Conservation (phyloP, 2,113 vertebrate genomes). For the Campylomormyrus numenius region DNA sequence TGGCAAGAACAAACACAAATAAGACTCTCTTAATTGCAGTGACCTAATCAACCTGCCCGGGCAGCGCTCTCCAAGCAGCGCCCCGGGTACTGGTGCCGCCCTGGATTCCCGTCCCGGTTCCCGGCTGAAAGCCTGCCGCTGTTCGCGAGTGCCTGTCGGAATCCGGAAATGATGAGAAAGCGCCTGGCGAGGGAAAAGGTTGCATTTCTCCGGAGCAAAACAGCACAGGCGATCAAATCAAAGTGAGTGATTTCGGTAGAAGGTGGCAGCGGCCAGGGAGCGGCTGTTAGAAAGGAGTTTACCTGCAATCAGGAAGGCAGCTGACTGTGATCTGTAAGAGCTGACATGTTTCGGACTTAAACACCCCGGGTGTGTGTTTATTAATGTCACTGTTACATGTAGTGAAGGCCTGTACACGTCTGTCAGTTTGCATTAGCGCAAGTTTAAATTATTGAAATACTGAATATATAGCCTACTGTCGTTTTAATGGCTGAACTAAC, state of each 20-base stretch:
- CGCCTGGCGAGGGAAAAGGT: slow-evolving; percentile 37
- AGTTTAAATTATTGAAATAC: background rate
- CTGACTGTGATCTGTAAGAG: background rate
- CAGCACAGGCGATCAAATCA: slow-evolving; percentile 45
- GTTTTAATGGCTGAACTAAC: background rate
- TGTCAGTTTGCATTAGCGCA: background rate
- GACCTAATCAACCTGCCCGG: background rate
- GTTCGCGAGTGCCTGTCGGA: slow-evolving; percentile 22
- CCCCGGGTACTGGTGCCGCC: background rate
- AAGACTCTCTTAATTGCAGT: background rate
- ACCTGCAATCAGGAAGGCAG: background rate
- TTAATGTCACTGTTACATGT: background rate
- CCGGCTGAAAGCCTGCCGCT: background rate
- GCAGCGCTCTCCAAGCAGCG: background rate
- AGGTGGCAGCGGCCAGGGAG: background rate
- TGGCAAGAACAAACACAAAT: background rate
- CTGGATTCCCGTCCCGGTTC: background rate
- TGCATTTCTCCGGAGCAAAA: slow-evolving; percentile 28
- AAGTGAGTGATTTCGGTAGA: slow-evolving; percentile 1
- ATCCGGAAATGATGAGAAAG: slow-evolving; percentile 82
- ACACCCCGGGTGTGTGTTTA: background rate
- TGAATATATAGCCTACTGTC: background rate
- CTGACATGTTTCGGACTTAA: background rate
- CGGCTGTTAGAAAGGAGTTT: background rate
- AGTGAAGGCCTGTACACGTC: background rate